Evolutionary conservation across 2,113 vertebrate genomes (phyloP), one percentile per base, ranked within the genome.

Genomic region (Melanotaenia duboulayi): DNA sequence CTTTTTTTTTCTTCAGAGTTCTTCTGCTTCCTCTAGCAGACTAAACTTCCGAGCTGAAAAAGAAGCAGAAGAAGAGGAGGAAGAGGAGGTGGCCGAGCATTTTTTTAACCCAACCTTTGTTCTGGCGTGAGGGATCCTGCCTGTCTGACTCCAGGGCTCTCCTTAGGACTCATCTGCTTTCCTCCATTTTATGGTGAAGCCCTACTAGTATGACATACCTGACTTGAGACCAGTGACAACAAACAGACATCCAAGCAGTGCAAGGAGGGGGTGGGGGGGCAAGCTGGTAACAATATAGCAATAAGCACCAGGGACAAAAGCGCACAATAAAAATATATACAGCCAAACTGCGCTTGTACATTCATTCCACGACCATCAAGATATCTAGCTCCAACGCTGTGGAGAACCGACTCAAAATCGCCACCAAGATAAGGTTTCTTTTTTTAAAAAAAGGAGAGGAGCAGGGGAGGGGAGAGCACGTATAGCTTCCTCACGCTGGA

Each of bases 111-210:
- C 85, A 86, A 93, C 91, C 93, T 93, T 93, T 93, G 93, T 94
- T 94, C 91, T 85, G 82, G 82, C 56, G 71, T 89, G 87, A 73
- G 77, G 70, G 72, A 82, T 87, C 84, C 90, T 91, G 91, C 51
- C 85, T 89, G 88, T 85, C 85, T 92, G 84, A 87, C 91, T 92
- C 88, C 87, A 81, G 83, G 81, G 87, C 91, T 93, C 90, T 92
- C 90, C 92, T 92, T 79, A 80, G 91, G 92, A 92, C 92, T 93
- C 92, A 91, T 94, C 91, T 91, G 93, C 95, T 94, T 95, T 96
- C 96, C 96, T 97, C 97, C 97, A 99, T 99, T 98, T 99, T 98
- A 96, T 96, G 95, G 94, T 96, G 95, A 94, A 98, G 95, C 95
- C 93, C 81, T 68, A 62, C 60, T 52, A 94, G 92, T 93, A 91